Evolutionary conservation across 2,797 vertebrate species (phyloP), one percentile per base, ranked within the genome.

Genomic region (Phalanger gymnotis): DNA sequence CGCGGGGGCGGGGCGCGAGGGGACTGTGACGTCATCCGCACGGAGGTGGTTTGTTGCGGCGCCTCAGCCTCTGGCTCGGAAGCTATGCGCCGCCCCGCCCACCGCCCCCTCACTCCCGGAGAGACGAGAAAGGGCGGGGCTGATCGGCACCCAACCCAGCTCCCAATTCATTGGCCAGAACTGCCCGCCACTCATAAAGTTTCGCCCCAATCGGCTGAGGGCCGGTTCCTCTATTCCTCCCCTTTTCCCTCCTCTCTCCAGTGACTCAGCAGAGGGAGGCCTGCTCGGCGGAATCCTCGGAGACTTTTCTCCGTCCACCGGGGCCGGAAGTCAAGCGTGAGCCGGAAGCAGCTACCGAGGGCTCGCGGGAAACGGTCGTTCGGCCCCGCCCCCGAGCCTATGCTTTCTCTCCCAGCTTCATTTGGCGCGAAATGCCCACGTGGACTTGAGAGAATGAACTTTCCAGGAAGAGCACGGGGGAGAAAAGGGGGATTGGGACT

Each of bases 1-100:
- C 0, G 54, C 14, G 94, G 96, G 94, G 97, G 98, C 96, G 97
- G 96, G 94, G 95, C 95, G 27, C 53, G 31, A 22, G 51, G 28
- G 28, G 52, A 54, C 53, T 90, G 30, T 90, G 90, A 90, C 90
- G 53, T 54, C 90, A 87, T 27, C 25, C 96, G 95, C 94, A 27
- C 0, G 0, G 0, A 3, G 13, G 2, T 10, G 9, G 30, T 30
- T 47, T 12, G 4, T 52, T n/a, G 5, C 4, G 13, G 0, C 0
- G 1, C 0, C 3, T 0, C 0, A 0, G 0, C 0, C 0, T 73
- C 11, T 5, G 1, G 19, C 31, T 92, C 22, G 0, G 47, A 5
- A 11, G 11, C 5, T 19, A 40, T 40, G 16, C 2, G n/a, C n/a
- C 6, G 40, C 73, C 22, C 61, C n/a, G n/a, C 61, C 61, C 28